Evolutionary conservation across 2,888 invertebrate species (phyloP).

Genomic region (Hirtodrosophila cameraria): DNA sequence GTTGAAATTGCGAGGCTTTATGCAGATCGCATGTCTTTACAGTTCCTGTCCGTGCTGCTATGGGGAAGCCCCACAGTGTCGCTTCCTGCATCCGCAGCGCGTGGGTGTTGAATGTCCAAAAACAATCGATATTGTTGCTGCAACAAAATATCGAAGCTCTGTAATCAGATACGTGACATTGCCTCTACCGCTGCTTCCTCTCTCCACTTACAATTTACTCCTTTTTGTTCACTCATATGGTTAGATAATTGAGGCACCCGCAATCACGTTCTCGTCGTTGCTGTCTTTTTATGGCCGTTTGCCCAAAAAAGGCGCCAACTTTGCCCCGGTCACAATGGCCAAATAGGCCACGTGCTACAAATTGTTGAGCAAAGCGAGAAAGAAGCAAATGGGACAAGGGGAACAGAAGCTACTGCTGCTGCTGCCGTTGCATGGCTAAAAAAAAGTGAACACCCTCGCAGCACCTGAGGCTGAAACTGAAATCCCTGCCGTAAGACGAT

Average conservation of each 20-base stretch:
- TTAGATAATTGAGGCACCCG: conserved; percentile 66
- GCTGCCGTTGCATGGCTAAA: conserved; percentile 51
- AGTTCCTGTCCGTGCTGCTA: conserved; percentile 59
- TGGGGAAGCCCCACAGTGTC: conserved; percentile 69
- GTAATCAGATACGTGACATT: conserved; percentile 59
- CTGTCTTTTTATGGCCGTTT: conserved; percentile 45
- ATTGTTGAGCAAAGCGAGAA: conserved; percentile 42
- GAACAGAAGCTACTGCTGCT: conserved; percentile 30
- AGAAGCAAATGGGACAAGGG: conserved; percentile 6
- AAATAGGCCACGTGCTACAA: conserved; percentile 78
- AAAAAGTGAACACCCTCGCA: conserved; percentile 75
- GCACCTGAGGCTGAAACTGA: conserved; percentile 72
- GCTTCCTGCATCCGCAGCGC: conserved; percentile 59
- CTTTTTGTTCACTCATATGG: conserved; percentile 38
- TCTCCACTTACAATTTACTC: conserved; percentile 30
- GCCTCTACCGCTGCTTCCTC: conserved; percentile 5
- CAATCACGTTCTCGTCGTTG: conserved; percentile 22
- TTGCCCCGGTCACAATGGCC: conserved; percentile 60
- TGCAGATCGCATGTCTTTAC: conserved; percentile 58
- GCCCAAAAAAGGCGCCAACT: conserved; percentile 79
- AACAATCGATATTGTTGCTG: conserved; percentile 41
- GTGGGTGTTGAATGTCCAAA: conserved; percentile 68
- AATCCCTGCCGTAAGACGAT: conserved; percentile 69
- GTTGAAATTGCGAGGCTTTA: conserved; percentile 57
- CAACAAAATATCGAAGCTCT: conserved; percentile 44